Conservation (phyloP, 2,888 invertebrate genomes). For the Onthophagus sagittarius region DNA sequence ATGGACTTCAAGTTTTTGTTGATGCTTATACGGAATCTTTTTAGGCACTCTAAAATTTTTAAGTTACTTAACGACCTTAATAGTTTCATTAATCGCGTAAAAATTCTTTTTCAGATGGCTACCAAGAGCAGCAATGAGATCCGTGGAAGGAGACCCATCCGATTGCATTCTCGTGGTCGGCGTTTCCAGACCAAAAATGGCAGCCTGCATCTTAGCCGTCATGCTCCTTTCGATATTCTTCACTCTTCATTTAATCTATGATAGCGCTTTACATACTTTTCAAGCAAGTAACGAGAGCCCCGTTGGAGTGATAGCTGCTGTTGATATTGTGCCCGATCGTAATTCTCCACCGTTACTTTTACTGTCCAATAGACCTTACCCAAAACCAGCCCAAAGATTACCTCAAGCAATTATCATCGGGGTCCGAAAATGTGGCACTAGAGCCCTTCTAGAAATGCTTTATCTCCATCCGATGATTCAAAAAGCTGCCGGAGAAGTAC, state of each 20-base stretch:
- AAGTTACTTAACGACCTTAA: not conserved
- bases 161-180: conserved; percentile 82
- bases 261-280: conserved; percentile 78
- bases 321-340: conserved; percentile 24
- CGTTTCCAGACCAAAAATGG: conserved; percentile 79
- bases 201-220: conserved; percentile 74
- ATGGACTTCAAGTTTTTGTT: not conserved
- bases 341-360: conserved; percentile 46
- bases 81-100: not conserved
- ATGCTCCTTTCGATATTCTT: conserved; percentile 78
- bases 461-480: conserved; percentile 90
- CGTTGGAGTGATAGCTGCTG: conserved; percentile 41
- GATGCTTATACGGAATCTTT: not conserved
- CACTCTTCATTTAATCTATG: conserved; percentile 81
- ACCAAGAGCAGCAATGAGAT: conserved; percentile 76
- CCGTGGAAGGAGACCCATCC: conserved; percentile 78
- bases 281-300: conserved; percentile 54
- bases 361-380: conserved; percentile 47
- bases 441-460: conserved; percentile 94
- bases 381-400: conserved; percentile 59
- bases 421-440: conserved; percentile 93
- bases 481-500: conserved; percentile 91
- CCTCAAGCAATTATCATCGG: conserved; percentile 74
- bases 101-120: conserved; percentile 63
- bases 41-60: not conserved